Evolutionary conservation across 2,888 invertebrate species (phyloP), one percentile per base, ranked within the genome.

Genomic region (Drosophila borborema): DNA sequence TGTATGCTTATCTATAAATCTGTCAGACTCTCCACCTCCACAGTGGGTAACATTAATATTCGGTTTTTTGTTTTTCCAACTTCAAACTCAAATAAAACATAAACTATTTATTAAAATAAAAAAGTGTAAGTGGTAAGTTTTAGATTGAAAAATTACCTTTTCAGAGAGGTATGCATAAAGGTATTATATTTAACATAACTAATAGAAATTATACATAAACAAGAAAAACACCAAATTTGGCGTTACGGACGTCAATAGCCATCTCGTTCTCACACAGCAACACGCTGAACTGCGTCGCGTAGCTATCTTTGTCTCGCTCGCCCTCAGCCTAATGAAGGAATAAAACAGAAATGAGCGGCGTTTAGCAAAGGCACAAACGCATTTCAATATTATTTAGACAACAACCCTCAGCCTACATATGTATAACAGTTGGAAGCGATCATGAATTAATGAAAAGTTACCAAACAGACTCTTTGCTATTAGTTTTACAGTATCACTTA

Each of bases 21-120:
- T 5, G 5, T 38, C 38, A 16, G 28, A 6, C 38, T 6, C 16
- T 14, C 14, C 14, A 16, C 28, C 31, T n/a, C 43, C 49, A 54
- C 28, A 54, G 59, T 55, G 59, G 63, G 63, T 70, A 54, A 55
- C n/a, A 36, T 31, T 10, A 31, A 28, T 34, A 34, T 12, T 34
- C 18, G 8, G 48, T 7, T 14, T 3, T 1, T 0, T 10, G 18
- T n/a, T n/a, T n/a, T n/a, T n/a, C n/a, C n/a, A n/a, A n/a, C n/a
- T n/a, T n/a, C n/a, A n/a, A n/a, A n/a, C n/a, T n/a, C n/a, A n/a
- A n/a, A n/a, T n/a, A n/a, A n/a, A n/a, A n/a, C n/a, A n/a, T n/a
- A n/a, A n/a, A n/a, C n/a, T n/a, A n/a, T n/a, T n/a, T n/a, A n/a
- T n/a, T n/a, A n/a, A n/a, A n/a, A n/a, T n/a, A n/a, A n/a, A n/a